A percentile compares a stretch with the other conserved stretches of the same genome.
Evolutionary conservation across 1,140 invertebrate species (phyloP).

Genomic region (Thereuonema tuberculata): DNA sequence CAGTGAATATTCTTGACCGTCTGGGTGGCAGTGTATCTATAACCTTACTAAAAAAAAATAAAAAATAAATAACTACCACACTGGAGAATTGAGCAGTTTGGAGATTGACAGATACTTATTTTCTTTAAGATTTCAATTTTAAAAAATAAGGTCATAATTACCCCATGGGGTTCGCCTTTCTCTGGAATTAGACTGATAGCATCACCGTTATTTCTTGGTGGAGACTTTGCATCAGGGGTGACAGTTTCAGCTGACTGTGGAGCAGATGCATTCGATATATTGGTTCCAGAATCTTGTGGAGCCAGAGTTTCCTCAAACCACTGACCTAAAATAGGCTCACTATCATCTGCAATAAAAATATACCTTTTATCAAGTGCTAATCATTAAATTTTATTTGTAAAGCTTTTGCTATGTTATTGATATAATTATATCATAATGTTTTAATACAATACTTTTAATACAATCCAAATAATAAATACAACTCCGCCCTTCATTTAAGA

Average conservation of each 20-base stretch:
- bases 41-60: too few species aligned
- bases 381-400: too few species aligned
- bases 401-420: too few species aligned
- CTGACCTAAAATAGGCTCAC: conserved; percentile 75
- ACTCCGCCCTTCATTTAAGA: too few species aligned
- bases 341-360: conserved; percentile 50
- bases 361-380: too few species aligned
- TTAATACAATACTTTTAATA: too few species aligned
- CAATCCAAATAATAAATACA: too few species aligned
- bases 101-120: background rate
- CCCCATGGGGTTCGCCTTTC: conserved; percentile 75
- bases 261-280: conserved; percentile 32
- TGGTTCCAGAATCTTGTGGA: conserved; percentile 40
- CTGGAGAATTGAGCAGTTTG: too few species aligned
- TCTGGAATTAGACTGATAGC: conserved; percentile 56
- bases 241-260: conserved; percentile 33
- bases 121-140: background rate
- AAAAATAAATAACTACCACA: too few species aligned
- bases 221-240: conserved; percentile 21
- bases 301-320: conserved; percentile 86
- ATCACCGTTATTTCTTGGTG: conserved; percentile 19
- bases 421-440: too few species aligned
- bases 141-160: conserved; percentile 36
- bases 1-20: too few species aligned
- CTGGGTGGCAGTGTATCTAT: too few species aligned